A percentile compares a stretch with the other conserved stretches of the same genome.
Evolutionary conservation across 2,113 vertebrate genomes (phyloP).

Genomic region (Pseudorectes ferrugineus): DNA sequence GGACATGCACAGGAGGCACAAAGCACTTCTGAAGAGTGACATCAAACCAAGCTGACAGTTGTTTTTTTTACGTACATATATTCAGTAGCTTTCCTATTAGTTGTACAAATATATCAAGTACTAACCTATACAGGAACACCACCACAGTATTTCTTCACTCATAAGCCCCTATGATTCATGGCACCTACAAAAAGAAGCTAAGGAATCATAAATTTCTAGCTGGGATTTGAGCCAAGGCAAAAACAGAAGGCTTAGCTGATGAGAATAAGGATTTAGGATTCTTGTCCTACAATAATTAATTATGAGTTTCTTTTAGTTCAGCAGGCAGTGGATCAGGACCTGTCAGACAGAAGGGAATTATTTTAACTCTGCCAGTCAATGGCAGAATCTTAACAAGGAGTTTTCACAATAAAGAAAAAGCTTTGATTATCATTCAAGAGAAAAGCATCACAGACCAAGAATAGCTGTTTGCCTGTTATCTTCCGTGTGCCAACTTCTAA

Average conservation of each 20-base stretch:
- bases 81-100: background rate
- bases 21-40: background rate
- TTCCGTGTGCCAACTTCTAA: background rate
- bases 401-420: background rate
- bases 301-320: background rate
- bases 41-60: background rate
- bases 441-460: background rate
- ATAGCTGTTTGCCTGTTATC: background rate
- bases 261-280: constrained; percentile 4
- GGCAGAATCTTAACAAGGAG: background rate
- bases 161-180: background rate
- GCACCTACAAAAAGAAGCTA: background rate
- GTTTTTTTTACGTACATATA: background rate
- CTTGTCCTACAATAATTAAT: constrained; percentile 3
- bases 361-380: background rate
- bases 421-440: background rate
- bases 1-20: fast-evolving
- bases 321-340: background rate
- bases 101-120: background rate
- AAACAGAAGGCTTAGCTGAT: background rate
- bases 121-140: background rate
- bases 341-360: constrained; percentile 10
- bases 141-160: background rate
- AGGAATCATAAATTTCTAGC: background rate
- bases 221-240: background rate